Percentiles rank a stretch among this genome's conserved stretches.
These are phyloP conservation scores for Exephanes ischioxanthus DNA, from an alignment of 2,888 invertebrate genomes.

Conservation along the genomic window DNA sequence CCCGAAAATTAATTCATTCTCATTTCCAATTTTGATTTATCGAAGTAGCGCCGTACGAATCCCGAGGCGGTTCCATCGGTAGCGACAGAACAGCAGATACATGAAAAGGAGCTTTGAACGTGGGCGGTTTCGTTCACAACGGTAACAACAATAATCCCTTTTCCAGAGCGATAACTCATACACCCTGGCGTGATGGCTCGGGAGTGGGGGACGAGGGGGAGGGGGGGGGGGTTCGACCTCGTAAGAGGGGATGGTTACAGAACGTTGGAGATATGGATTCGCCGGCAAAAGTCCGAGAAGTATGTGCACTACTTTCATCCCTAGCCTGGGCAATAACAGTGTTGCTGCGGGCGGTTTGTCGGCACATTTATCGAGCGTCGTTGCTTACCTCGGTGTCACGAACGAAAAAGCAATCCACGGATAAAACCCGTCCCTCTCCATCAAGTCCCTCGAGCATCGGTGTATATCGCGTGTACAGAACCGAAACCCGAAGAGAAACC, in stretches of 20 bases:
- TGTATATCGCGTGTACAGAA: neutral
- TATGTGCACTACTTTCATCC: constrained; percentile 21
- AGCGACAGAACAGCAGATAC: neutral
- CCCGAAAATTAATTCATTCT: constrained; percentile 59
- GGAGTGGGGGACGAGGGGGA: neutral
- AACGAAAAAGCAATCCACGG: constrained; percentile 55
- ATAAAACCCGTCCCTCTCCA: constrained; percentile 39
- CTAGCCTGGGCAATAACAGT: constrained; percentile 8
- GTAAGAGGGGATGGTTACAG: neutral
- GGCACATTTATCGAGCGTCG: constrained; percentile 60
- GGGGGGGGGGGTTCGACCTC: neutral
- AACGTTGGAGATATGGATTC: constrained; percentile 7
- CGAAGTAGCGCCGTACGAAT: constrained; percentile 31
- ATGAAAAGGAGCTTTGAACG: constrained; percentile 12
- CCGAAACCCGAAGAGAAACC: constrained; percentile 30
- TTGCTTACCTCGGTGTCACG: constrained; percentile 52
- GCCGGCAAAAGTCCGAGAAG: constrained; percentile 39
- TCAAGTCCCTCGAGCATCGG: neutral
- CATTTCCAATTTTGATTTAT: constrained; percentile 68
- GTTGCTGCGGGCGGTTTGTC: constrained; percentile 51
- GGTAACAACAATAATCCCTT: constrained; percentile 65
- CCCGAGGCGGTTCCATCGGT: neutral
- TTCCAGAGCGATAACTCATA: constrained; percentile 62
- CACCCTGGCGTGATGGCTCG: neutral
- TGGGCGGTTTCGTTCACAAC: constrained; percentile 38